These are phyloP conservation scores for Mythimna pallens DNA, from an alignment of 2,888 invertebrate genomes.

Conservation along the genomic window DNA sequence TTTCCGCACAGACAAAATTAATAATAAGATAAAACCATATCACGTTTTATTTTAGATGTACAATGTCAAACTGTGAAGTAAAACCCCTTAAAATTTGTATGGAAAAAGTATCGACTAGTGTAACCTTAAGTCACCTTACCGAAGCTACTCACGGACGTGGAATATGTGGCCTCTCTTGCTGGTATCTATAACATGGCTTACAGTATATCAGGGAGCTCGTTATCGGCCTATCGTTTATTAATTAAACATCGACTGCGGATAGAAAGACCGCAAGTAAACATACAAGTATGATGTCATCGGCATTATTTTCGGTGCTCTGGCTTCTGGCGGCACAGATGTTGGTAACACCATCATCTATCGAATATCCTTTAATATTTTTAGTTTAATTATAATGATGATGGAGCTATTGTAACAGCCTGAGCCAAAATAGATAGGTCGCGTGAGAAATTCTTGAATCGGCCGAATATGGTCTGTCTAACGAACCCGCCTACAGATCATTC, in stretches of 20 bases:
- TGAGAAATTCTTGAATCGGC: conserved; percentile 13
- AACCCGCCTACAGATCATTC: background rate
- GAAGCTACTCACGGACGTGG: too few relatives aligned
- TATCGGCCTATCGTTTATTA: conserved; percentile 3
- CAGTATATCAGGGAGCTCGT: background rate
- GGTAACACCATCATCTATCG: conserved; percentile 37
- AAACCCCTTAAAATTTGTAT: too few relatives aligned
- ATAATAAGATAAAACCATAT: too few relatives aligned
- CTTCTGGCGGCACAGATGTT: conserved; percentile 60
- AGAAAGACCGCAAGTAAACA: conserved; percentile 44
- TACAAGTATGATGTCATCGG: conserved; percentile 81
- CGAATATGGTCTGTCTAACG: background rate
- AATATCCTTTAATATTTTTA: conserved; percentile 20
- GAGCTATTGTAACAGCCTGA: conserved; percentile 14
- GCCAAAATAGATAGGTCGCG: conserved; percentile 17
- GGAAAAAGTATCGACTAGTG: too few relatives aligned
- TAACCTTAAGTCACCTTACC: background rate
- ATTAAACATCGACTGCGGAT: conserved; percentile 13
- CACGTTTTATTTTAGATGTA: too few relatives aligned
- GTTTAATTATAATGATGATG: conserved; percentile 51
- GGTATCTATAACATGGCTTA: background rate
- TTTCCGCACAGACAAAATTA: too few relatives aligned
- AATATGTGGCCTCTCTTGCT: background rate
- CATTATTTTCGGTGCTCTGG: conserved; percentile 80
- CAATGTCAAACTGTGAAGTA: too few relatives aligned